Conservation (phyloP, 2,888 invertebrate species). For the Cephus nigrinus region DNA sequence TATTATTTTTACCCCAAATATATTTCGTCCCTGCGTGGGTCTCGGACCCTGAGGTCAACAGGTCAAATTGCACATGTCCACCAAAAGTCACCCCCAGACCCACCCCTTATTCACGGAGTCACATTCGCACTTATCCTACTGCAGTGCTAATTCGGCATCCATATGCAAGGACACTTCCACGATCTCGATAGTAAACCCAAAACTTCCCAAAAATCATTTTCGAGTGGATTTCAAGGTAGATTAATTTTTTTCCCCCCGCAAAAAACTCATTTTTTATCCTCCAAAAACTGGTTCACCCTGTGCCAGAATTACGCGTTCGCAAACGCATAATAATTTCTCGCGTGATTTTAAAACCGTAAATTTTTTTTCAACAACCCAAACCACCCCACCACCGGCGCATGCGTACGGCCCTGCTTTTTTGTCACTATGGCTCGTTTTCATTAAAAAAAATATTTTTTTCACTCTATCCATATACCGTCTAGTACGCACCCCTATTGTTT, state of each 20-base stretch:
- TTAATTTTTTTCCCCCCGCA: neutral
- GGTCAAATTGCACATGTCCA: constrained; percentile 66
- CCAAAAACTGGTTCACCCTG: neutral
- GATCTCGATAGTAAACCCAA: neutral
- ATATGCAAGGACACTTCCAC: neutral
- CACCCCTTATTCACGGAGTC: constrained; percentile 18
- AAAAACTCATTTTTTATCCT: neutral
- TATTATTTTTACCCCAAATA: constrained; percentile 67
- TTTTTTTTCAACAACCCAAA: constrained; percentile 56
- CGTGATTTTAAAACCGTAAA: constrained; percentile 67
- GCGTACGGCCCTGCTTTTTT: constrained; percentile 8
- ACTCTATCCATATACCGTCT: neutral
- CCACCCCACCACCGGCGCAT: neutral
- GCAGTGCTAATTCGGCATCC: constrained; percentile 4
- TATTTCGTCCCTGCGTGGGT: constrained; percentile 51
- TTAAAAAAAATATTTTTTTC: constrained; percentile 9
- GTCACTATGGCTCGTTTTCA: neutral
- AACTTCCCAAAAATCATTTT: neutral
- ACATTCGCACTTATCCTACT: constrained; percentile 27
- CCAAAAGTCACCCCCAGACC: constrained; percentile 54
- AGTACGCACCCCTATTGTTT: constrained; percentile 37
- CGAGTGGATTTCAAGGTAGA: neutral
- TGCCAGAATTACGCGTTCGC: constrained; percentile 10
- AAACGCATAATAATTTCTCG: constrained; percentile 63
- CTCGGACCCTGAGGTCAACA: constrained; percentile 54